phyloP scores from a whole-genome alignment of 2,888 invertebrate species.

The Nomada fucata region DNA sequence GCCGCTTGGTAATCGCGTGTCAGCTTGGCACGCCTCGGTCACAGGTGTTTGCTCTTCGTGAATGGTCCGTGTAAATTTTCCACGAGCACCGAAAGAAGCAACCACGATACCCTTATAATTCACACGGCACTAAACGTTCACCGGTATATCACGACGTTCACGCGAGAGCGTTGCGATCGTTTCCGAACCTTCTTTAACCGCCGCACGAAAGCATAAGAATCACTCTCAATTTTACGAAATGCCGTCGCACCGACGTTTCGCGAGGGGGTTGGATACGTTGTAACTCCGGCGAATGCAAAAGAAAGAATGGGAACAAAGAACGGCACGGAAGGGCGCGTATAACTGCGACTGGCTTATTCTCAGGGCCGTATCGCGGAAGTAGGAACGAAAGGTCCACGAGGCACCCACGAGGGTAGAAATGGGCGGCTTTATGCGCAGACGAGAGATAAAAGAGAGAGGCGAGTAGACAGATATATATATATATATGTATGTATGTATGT shows the following conservation, averaged over 20 bases:
- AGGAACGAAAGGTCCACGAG: slow-evolving; percentile 75
- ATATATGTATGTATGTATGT: slow-evolving; percentile 11
- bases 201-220: slow-evolving; percentile 19
- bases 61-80: background rate
- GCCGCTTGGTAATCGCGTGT: slow-evolving; percentile 7
- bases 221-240: slow-evolving; percentile 32
- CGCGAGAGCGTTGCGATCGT: slow-evolving; percentile 18
- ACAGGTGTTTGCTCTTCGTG: background rate
- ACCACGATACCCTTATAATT: background rate
- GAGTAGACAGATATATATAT: slow-evolving; percentile 38
- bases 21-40: background rate
- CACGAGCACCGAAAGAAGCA: background rate
- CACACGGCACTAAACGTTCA: slow-evolving; percentile 17
- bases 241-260: slow-evolving; percentile 5
- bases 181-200: slow-evolving; percentile 5
- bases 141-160: background rate
- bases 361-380: slow-evolving; percentile 67
- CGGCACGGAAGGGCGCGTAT: slow-evolving; percentile 66
- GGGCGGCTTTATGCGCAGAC: slow-evolving; percentile 64
- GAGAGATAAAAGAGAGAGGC: slow-evolving; percentile 57
- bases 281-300: slow-evolving; percentile 38
- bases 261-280: slow-evolving; percentile 41
- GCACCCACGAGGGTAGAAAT: slow-evolving; percentile 76
- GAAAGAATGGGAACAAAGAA: slow-evolving; percentile 59
- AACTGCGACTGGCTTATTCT: slow-evolving; percentile 68